Evolutionary conservation across 2,113 vertebrate genomes (phyloP).

Genomic region (Siniperca knerii): DNA sequence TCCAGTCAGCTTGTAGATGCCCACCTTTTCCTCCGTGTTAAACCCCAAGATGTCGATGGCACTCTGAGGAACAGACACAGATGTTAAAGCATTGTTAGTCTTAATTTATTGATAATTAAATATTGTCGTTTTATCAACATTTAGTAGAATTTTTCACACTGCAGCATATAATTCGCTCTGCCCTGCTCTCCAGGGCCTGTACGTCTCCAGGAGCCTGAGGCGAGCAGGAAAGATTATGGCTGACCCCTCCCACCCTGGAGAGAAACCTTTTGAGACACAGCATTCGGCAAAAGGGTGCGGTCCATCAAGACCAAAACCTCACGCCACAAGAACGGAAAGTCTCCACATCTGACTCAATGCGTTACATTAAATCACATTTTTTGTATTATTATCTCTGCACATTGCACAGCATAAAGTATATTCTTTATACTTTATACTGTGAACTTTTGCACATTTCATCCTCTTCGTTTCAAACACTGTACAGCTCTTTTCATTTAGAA

Average conservation of each 20-base stretch:
- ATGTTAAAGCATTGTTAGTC: not conserved
- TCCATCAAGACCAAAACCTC: too few relatives aligned
- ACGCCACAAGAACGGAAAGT: too few relatives aligned
- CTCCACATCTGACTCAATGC: too few relatives aligned
- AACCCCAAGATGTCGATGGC: conserved; percentile 79
- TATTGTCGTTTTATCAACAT: not conserved
- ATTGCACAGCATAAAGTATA: not conserved
- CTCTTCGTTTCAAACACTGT: not conserved
- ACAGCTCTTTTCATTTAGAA: not conserved
- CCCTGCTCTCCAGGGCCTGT: not conserved
- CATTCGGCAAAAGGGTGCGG: too few relatives aligned
- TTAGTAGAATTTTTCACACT: not conserved
- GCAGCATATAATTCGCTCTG: not conserved
- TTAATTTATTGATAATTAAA: not conserved
- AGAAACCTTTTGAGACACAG: too few relatives aligned
- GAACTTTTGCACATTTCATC: not conserved
- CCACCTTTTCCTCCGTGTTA: conserved; percentile 64
- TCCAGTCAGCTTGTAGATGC: conserved; percentile 79
- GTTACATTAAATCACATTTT: not conserved
- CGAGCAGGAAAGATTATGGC: too few relatives aligned
- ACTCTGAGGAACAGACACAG: conserved; percentile 37
- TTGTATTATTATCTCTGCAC: not conserved
- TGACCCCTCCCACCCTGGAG: too few relatives aligned
- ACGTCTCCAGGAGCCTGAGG: not conserved
- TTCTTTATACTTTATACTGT: not conserved